A percentile compares a stretch with the other conserved stretches of the same genome.
Evolutionary conservation across 2,888 invertebrate genomes (phyloP).

Genomic region (Dryadula phaetusa): DNA sequence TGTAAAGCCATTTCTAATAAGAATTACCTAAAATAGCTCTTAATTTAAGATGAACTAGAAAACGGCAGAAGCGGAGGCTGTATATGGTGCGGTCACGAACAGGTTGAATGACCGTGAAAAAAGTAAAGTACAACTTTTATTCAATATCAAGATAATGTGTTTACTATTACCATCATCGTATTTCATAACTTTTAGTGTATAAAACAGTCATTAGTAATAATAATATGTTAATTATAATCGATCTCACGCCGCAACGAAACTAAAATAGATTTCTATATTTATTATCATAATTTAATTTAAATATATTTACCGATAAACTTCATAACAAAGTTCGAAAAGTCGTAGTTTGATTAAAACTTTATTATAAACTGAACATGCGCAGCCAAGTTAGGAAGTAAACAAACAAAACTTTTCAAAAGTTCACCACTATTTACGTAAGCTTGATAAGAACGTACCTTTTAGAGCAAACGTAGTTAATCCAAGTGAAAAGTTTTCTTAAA

Average conservation of each 20-base stretch:
- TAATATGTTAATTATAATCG: slow-evolving; percentile 28
- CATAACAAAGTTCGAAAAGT: slow-evolving; percentile 39
- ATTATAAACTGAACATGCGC: slow-evolving; percentile 71
- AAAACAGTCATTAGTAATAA: slow-evolving; percentile 28
- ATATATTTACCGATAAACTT: slow-evolving; percentile 22
- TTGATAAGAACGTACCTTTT: slow-evolving; percentile 63
- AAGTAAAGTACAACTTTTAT: slow-evolving; percentile 44
- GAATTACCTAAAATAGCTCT: not conserved
- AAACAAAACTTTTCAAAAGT: slow-evolving; percentile 71
- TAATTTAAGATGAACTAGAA: slow-evolving; percentile 40
- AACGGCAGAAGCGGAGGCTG: slow-evolving; percentile 55
- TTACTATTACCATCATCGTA: slow-evolving; percentile 22
- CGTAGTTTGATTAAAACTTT: slow-evolving; percentile 49
- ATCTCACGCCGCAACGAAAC: slow-evolving; percentile 24
- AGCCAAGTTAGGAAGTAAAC: slow-evolving; percentile 70
- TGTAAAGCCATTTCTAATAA: not conserved
- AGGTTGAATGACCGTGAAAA: slow-evolving; percentile 65
- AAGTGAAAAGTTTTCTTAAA: slow-evolving; percentile 60
- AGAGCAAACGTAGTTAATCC: slow-evolving; percentile 56
- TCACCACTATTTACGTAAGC: slow-evolving; percentile 52
- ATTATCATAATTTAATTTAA: slow-evolving; percentile 2
- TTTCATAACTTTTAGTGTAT: slow-evolving; percentile 12
- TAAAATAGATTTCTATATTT: slow-evolving; percentile 20
- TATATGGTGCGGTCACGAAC: slow-evolving; percentile 57
- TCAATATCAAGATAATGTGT: slow-evolving; percentile 36